phyloP scores from a whole-genome alignment of 2,888 invertebrate genomes.

The Elysia crispata region DNA sequence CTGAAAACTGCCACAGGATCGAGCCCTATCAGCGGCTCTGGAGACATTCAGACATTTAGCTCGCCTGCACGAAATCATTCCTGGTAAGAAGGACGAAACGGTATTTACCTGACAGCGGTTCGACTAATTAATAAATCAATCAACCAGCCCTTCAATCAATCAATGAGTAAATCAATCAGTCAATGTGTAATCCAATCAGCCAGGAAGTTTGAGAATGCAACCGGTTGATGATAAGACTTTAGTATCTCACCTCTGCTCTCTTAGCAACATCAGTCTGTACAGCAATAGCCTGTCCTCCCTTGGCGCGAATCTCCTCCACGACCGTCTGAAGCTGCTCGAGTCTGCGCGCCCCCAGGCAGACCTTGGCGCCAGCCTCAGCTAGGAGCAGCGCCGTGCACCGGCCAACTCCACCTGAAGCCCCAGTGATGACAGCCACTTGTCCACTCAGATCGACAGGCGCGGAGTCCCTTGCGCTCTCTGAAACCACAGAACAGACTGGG shows the following conservation, averaged over 20 bases:
- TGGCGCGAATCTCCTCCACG: slow-evolving; percentile 61
- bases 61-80: too few species aligned
- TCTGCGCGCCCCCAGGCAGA: slow-evolving; percentile 76
- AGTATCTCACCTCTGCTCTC: slow-evolving; percentile 62
- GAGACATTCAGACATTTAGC: too few species aligned
- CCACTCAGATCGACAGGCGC: slow-evolving; percentile 34
- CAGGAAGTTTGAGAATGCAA: not conserved
- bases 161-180: too few species aligned
- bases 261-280: slow-evolving; percentile 75
- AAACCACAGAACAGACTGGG: too few species aligned
- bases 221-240: not conserved
- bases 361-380: slow-evolving; percentile 74
- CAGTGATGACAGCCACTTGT: slow-evolving; percentile 77
- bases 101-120: too few species aligned
- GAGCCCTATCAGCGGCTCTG: too few species aligned
- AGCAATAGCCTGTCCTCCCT: slow-evolving; percentile 69
- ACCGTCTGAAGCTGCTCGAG: slow-evolving; percentile 69
- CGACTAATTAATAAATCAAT: too few species aligned
- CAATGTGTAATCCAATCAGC: too few species aligned
- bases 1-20: too few species aligned
- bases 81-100: too few species aligned
- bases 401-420: slow-evolving; percentile 78
- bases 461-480: too few species aligned
- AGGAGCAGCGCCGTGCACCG: slow-evolving; percentile 70
- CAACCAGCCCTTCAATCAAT: too few species aligned